Conservation (phyloP, 2,797 vertebrate genomes). For the Labeo calbasu region DNA sequence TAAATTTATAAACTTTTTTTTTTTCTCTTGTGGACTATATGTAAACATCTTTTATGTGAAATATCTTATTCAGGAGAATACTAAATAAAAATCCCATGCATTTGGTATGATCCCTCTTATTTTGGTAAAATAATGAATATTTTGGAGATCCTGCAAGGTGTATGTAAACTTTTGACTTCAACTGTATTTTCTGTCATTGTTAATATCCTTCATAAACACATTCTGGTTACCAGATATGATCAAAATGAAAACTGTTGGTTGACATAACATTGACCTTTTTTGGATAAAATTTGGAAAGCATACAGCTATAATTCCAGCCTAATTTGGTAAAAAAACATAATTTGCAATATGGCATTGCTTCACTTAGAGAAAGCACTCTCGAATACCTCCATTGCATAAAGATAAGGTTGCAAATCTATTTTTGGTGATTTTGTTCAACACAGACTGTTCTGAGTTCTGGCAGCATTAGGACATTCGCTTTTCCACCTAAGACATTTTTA, state of each 20-base stretch:
- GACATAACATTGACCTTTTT: conserved; percentile 3
- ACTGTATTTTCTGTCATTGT: not conserved
- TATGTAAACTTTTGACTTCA: no score
- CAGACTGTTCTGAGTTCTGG: not conserved
- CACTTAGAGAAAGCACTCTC: not conserved
- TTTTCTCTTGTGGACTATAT: no score
- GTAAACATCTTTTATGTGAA: no score
- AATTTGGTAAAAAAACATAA: conserved; percentile 3
- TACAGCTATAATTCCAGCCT: not conserved
- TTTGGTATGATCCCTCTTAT: no score
- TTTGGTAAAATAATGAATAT: no score
- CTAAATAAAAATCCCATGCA: no score
- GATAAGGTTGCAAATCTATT: conserved; percentile 12
- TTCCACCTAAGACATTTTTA: not conserved
- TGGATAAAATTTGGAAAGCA: not conserved
- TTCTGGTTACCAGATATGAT: conserved; percentile 8
- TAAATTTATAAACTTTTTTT: no score
- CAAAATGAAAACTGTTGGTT: not conserved
- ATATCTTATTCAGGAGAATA: no score
- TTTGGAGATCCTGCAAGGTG: no score
- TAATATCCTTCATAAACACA: not conserved
- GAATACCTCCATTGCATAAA: not conserved
- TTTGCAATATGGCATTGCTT: not conserved
- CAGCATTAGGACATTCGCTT: not conserved
- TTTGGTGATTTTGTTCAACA: not conserved